Evolutionary conservation across 2,888 invertebrate genomes (phyloP).

Genomic region (Melieria omissa): DNA sequence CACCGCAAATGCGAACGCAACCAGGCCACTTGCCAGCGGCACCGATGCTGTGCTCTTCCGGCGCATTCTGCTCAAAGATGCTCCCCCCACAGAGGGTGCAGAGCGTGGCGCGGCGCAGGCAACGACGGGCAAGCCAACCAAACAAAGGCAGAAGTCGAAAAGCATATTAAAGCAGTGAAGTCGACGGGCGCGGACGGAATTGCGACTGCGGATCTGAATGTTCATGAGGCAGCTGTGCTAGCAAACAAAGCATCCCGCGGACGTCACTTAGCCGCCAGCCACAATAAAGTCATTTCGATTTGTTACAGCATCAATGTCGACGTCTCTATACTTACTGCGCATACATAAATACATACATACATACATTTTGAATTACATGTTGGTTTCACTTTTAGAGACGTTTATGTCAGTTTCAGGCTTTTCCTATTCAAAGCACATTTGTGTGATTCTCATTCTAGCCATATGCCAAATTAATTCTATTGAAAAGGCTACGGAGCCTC

Average conservation of each 20-base stretch:
- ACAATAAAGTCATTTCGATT: conserved; percentile 26
- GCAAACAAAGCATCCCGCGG: background rate
- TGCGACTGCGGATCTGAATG: background rate
- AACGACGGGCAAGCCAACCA: conserved; percentile 37
- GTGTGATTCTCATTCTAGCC: too few species aligned
- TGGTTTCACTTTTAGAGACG: too few species aligned
- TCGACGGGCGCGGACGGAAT: conserved; percentile 1
- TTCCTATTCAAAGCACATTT: background rate
- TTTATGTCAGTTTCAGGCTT: background rate
- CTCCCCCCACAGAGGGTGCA: conserved; percentile 34
- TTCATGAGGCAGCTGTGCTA: background rate
- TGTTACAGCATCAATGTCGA: conserved; percentile 22
- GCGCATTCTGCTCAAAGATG: conserved; percentile 56
- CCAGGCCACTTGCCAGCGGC: conserved; percentile 34
- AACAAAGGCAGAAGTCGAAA: conserved; percentile 1
- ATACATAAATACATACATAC: background rate
- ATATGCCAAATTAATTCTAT: too few species aligned
- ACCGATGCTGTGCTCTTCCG: conserved; percentile 59
- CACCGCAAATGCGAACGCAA: conserved; percentile 29
- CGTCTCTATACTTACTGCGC: background rate
- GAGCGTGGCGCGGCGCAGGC: conserved; percentile 42
- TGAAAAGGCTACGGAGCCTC: too few species aligned
- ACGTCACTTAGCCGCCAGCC: conserved; percentile 2
- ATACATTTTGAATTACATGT: too few species aligned
- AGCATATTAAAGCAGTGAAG: conserved; percentile 15